Percentiles rank a stretch among this genome's conserved stretches.
Evolutionary conservation across 2,888 invertebrate genomes (phyloP).

Genomic region (Cheilosia urbana): DNA sequence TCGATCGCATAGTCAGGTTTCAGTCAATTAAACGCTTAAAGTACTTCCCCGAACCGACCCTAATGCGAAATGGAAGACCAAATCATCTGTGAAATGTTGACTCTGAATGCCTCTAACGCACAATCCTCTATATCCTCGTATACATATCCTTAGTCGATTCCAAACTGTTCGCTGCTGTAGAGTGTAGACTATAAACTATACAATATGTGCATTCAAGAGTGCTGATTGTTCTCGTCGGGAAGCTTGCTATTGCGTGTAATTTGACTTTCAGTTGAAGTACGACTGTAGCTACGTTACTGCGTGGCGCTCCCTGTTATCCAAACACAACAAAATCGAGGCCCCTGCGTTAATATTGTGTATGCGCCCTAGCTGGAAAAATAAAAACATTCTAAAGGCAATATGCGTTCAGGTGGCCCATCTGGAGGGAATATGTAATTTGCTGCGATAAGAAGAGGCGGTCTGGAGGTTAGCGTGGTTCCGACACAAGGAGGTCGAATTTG

Average conservation of each 20-base stretch:
- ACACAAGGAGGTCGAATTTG: slow-evolving; percentile 44
- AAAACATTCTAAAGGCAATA: background rate
- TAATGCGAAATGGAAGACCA: slow-evolving; percentile 34
- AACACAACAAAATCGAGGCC: slow-evolving; percentile 9
- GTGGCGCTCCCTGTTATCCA: slow-evolving; percentile 8
- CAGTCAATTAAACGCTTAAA: slow-evolving; percentile 45
- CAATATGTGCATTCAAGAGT: slow-evolving; percentile 1
- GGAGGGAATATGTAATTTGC: background rate
- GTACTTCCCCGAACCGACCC: background rate
- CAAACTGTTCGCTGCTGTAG: background rate
- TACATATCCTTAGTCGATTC: background rate
- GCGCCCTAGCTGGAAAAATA: background rate
- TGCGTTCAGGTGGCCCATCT: background rate
- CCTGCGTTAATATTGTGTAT: slow-evolving; percentile 15
- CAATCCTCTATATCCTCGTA: background rate
- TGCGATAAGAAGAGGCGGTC: slow-evolving; percentile 8
- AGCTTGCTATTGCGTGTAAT: slow-evolving; percentile 13
- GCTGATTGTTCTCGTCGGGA: slow-evolving; percentile 4
- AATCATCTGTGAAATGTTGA: slow-evolving; percentile 47
- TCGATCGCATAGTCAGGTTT: slow-evolving; percentile 4
- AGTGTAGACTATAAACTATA: slow-evolving; percentile 6
- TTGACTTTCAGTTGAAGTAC: slow-evolving; percentile 30
- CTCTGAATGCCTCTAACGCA: slow-evolving; percentile 5
- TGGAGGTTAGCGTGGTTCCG: slow-evolving; percentile 3
- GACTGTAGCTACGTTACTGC: slow-evolving; percentile 3